Percentiles rank a stretch among this genome's conserved stretches.
These are phyloP conservation scores for Drosophila pruinosa DNA, from an alignment of 1,140 invertebrate genomes.

Conservation along the genomic window DNA sequence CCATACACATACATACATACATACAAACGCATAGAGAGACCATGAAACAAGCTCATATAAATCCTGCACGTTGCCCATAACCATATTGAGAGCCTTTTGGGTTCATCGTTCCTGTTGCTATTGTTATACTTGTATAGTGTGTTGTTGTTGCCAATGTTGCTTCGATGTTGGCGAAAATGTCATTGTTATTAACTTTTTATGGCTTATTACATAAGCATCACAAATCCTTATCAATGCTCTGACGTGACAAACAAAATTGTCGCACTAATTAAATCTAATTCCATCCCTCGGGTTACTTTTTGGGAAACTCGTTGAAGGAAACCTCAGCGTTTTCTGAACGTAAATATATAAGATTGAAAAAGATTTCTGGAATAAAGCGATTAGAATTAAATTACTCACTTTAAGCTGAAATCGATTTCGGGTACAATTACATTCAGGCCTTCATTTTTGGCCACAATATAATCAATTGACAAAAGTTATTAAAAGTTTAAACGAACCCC, in stretches of 20 bases:
- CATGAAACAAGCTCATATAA: conserved; percentile 55
- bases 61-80: conserved; percentile 76
- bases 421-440: conserved; percentile 6
- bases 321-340: neutral
- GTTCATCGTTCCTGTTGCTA: conserved; percentile 4
- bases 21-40: neutral
- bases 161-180: conserved; percentile 54
- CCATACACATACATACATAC: neutral
- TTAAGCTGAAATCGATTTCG: conserved; percentile 42
- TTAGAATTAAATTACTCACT: conserved; percentile 19
- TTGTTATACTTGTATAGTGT: too few species aligned
- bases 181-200: conserved; percentile 81
- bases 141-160: neutral
- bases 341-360: conserved; percentile 2
- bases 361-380: neutral
- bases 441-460: conserved; percentile 32
- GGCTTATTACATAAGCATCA: conserved; percentile 76
- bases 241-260: conserved; percentile 60
- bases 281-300: neutral
- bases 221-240: conserved; percentile 62
- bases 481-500: conserved; percentile 64
- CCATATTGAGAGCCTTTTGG: conserved; percentile 59
- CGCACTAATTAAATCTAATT: conserved; percentile 68
- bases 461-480: conserved; percentile 81
- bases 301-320: neutral